Evolutionary conservation across 2,888 invertebrate species (phyloP), one percentile per base, ranked within the genome.

Genomic region (Kuschelorhynchus macadamiae): DNA sequence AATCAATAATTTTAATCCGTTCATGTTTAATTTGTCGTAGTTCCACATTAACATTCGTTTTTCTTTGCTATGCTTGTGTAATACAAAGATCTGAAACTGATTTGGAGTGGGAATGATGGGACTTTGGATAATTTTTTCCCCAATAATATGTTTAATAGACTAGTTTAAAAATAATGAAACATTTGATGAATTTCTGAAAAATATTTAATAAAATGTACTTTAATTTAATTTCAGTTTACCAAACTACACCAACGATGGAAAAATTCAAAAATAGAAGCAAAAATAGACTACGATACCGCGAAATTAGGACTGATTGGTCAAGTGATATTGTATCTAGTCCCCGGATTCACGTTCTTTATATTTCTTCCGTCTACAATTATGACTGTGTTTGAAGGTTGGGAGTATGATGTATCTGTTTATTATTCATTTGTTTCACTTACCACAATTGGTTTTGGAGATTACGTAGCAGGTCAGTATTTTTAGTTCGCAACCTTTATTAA

Each of bases 381-480:
- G 78, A 90, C 92, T 14, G 88, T 92, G 56, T 93, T 94, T 77
- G 96, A 96, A 85, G 89, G 88, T 0, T 96, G 96, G 96, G 88
- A 89, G 7, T 96, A 92, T 80, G 89, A 93, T 7, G 90, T 94
- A 41, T 89, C 95, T 0, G 87, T 96, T 41, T 96, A 96, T 81
- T 96, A 93, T 79, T 91, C 94, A 16, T 96, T 94, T 80, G 93
- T 95, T 11, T 94, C 94, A 0, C 86, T 94, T 9, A 92, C 94
- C 1, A 95, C 95, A 2, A 96, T 96, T 72, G 96, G 96, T 36
- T 96, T 96, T 82, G 96, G 96, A n/a, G 96, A 96, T 82, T 90
- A 90, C 79, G 95, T 96, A 25, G 95, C 96, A 82, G 93, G 94
- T 93, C 84, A 49, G 62, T 53, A 30, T 30, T 30, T 30, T 30